These are phyloP conservation scores for Hemichromis elongatus DNA, from an alignment of 2,113 vertebrate genomes.

Conservation along the genomic window DNA sequence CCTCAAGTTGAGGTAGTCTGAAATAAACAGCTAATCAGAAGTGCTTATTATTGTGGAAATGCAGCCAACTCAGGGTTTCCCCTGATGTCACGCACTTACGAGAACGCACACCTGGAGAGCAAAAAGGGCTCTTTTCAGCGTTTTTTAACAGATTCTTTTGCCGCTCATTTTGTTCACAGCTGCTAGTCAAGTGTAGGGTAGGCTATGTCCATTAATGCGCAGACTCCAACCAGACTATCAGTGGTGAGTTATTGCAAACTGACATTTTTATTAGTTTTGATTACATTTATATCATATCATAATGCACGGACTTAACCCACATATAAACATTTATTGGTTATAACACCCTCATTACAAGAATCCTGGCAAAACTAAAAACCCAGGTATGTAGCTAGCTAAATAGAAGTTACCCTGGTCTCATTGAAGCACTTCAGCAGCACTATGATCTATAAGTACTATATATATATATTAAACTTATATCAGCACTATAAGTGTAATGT, in stretches of 20 bases:
- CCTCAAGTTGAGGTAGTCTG: not conserved
- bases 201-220: not conserved
- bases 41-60: not conserved
- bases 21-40: not conserved
- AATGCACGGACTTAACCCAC: not conserved
- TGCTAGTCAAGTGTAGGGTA: not conserved
- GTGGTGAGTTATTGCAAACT: not conserved
- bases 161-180: not conserved
- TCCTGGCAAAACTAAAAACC: not conserved
- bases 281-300: not conserved
- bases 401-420: not conserved
- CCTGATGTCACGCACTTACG: not conserved
- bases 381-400: not conserved
- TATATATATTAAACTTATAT: no score
- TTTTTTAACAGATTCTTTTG: not conserved
- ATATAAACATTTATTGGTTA: not conserved
- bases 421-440: not conserved
- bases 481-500: not conserved
- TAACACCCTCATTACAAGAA: fast-evolving
- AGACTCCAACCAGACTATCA: not conserved
- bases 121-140: not conserved
- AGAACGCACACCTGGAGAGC: not conserved
- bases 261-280: not conserved
- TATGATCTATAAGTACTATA: no score
- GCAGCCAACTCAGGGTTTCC: not conserved